Percentiles rank a stretch among this genome's conserved stretches.
These are phyloP conservation scores for Parus major DNA, from an alignment of 2,113 vertebrate genomes.

Conservation along the genomic window DNA sequence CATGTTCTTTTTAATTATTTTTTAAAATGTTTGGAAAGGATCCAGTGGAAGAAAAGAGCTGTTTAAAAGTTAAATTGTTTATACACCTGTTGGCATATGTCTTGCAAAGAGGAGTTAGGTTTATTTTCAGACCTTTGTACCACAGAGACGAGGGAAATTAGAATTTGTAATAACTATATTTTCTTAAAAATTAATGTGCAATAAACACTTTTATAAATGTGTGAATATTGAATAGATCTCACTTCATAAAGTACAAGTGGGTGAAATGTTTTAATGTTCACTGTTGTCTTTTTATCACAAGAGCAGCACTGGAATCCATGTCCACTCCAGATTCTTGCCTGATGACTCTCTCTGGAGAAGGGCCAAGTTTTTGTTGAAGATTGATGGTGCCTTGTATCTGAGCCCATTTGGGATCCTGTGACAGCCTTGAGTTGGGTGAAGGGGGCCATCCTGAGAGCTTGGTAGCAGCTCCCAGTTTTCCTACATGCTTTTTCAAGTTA, in stretches of 20 bases:
- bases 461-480: not conserved
- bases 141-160: not conserved
- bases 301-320: not conserved
- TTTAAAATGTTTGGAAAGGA: not conserved
- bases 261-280: not conserved
- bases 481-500: not conserved
- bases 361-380: not conserved
- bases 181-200: slow-evolving; percentile 1
- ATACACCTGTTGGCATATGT: not conserved
- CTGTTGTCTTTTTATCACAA: not conserved
- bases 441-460: not conserved
- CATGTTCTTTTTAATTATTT: not conserved
- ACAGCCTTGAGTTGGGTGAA: not conserved
- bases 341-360: not conserved
- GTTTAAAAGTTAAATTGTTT: not conserved
- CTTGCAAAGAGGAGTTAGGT: not conserved
- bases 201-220: not conserved
- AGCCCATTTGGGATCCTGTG: not conserved
- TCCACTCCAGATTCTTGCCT: not conserved
- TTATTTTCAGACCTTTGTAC: not conserved
- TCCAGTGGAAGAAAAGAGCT: not conserved
- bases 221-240: not conserved
- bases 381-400: not conserved
- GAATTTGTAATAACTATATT: not conserved
- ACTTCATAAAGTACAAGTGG: not conserved